Percentiles rank a stretch among this genome's conserved stretches.
These are phyloP conservation scores for Artemia sinica DNA, from an alignment of 2,888 invertebrate species.

Conservation along the genomic window DNA sequence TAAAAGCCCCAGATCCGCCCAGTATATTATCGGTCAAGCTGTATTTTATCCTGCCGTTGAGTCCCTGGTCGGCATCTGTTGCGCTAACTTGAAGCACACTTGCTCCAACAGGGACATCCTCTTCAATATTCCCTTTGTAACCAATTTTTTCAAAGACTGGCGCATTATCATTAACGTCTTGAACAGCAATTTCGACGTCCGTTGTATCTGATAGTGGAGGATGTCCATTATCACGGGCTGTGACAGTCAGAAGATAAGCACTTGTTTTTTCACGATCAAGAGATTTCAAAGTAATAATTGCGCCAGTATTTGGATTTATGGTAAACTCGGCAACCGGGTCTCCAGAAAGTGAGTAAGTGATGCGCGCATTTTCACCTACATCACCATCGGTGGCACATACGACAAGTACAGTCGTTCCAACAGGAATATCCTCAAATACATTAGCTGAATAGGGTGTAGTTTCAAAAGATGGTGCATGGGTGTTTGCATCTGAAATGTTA, in stretches of 20 bases:
- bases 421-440: constrained; percentile 74
- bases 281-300: constrained; percentile 63
- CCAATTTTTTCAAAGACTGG: constrained; percentile 60
- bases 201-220: constrained; percentile 83
- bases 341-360: constrained; percentile 35
- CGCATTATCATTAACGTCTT: constrained; percentile 88
- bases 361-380: constrained; percentile 72
- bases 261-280: constrained; percentile 64
- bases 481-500: constrained; percentile 85
- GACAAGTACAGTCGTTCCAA: constrained; percentile 77
- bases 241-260: constrained; percentile 72
- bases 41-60: constrained; percentile 72
- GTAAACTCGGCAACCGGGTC: constrained; percentile 53
- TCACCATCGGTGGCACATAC: constrained; percentile 85
- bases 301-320: constrained; percentile 82
- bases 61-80: constrained; percentile 63
- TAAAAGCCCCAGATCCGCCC: constrained; percentile 60
- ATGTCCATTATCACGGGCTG: constrained; percentile 77
- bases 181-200: constrained; percentile 81
- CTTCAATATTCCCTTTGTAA: constrained; percentile 64
- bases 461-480: constrained; percentile 78
- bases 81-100: constrained; percentile 39
- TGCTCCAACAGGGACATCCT: constrained; percentile 65
- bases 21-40: constrained; percentile 48
- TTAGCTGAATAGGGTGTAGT: constrained; percentile 77